These are phyloP conservation scores for Macrotus californicus DNA, from an alignment of 2,113 vertebrate species.

Conservation along the genomic window DNA sequence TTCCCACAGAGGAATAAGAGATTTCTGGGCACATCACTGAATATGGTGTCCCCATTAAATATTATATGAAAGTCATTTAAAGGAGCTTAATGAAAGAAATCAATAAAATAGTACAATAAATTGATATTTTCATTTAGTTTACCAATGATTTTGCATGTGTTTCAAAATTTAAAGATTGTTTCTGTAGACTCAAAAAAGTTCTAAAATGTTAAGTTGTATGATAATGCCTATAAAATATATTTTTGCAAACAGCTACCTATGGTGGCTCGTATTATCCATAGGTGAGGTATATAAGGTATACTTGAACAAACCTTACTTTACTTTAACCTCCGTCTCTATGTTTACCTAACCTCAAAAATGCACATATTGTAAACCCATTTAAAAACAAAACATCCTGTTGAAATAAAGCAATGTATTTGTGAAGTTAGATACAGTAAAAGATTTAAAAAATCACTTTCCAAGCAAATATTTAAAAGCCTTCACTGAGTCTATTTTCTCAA, in stretches of 20 bases:
- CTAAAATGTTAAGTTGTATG: neutral
- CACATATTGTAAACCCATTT: neutral
- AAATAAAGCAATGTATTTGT: slow-evolving; percentile 6
- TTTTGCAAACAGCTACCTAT: neutral
- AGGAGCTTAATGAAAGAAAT: slow-evolving; percentile 27
- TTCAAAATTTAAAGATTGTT: neutral
- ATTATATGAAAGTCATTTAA: neutral
- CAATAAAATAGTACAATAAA: neutral
- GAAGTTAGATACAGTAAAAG: neutral
- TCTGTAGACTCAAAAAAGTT: neutral
- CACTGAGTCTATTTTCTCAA: neutral
- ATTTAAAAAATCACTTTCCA: neutral
- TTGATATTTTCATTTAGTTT: neutral
- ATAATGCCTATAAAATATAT: neutral
- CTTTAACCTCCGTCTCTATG: neutral
- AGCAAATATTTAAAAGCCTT: neutral
- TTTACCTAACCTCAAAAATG: slow-evolving; percentile 31
- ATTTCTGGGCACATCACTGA: neutral
- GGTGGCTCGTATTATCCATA: neutral
- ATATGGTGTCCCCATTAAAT: neutral
- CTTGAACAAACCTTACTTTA: slow-evolving; percentile 29
- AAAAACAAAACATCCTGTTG: slow-evolving; percentile 8
- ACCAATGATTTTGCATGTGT: neutral
- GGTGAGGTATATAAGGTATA: neutral
- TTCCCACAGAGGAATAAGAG: neutral